Base-by-base conservation (phyloP, 2,888 invertebrate species). In the Proisotoma minuta region DNA sequence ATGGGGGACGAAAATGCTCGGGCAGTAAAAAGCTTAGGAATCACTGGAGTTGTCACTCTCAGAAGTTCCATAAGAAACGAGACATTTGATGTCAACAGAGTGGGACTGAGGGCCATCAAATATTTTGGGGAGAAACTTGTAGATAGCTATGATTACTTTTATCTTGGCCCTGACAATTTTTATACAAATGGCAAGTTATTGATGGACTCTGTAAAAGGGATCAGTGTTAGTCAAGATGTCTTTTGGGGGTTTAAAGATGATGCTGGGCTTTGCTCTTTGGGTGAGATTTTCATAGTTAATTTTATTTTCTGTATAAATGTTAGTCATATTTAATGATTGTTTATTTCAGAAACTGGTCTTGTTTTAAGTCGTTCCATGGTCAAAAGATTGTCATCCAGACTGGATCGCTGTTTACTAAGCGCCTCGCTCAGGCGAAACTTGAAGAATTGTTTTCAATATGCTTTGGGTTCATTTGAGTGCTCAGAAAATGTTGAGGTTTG, bases 141-240 rank as follows among this genome's bases (percentile, higher is more conserved):
- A 34, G 88, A 94, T 74, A 89, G 89, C 74, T 97, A 88, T 78
- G 94, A 97, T 78, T 97, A 90, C 80, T 96, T 94, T 80, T 88
- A 91, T 77, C 81, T 98, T 54, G 84, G 89, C 51, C 87, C 89
- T 48, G 97, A 97, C 78, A 83, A 83, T 5, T 87, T 88, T 1
- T 97, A 89, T 77, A 83, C 97, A 57, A 89, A 95, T 77, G 88
- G 88, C 0, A 84, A 88, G 50, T 84, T 84, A 58, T 79, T 97
- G 52, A 80, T 83, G 26, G 82, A 87, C 63, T 79, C 92, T 59
- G 86, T 89, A 4, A 83, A 84, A 49, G 84, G 84, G 75, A 84
- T 94, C 66, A 92, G 92, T 76, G 87, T 93, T 59, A 88, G 88
- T 74, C 85, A 87, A 77, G 87, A 93, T 76, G 83, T 95, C 27